Evolutionary conservation across 2,888 invertebrate genomes (phyloP).

Genomic region (Octonoba sinensis): DNA sequence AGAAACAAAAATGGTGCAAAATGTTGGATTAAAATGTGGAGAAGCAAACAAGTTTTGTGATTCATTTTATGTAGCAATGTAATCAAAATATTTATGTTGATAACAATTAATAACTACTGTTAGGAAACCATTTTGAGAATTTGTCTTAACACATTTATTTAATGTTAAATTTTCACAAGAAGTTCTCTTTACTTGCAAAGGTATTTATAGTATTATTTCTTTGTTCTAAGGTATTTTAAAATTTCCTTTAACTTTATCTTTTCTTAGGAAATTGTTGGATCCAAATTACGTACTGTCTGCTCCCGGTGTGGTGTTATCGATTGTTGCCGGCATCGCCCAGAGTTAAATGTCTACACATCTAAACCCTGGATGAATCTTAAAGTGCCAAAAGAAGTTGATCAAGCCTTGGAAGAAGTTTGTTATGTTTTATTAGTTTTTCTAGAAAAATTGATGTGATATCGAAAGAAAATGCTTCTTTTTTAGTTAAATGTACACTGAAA

Average conservation of each 20-base stretch:
- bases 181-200: background rate
- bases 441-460: too few relatives aligned
- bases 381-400: conserved; percentile 61
- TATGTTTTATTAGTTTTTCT: conserved; percentile 1
- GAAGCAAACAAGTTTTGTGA: too few relatives aligned
- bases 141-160: too few relatives aligned
- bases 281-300: conserved; percentile 50
- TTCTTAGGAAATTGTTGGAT: conserved; percentile 14
- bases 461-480: too few relatives aligned
- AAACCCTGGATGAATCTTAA: conserved; percentile 64
- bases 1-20: too few relatives aligned
- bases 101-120: too few relatives aligned
- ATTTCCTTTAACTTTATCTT: background rate
- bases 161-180: background rate
- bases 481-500: too few relatives aligned
- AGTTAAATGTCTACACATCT: conserved; percentile 52
- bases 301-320: conserved; percentile 57
- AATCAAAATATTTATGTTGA: too few relatives aligned
- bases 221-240: background rate
- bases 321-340: conserved; percentile 55
- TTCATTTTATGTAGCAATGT: too few relatives aligned
- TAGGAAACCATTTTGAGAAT: too few relatives aligned
- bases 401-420: conserved; percentile 59
- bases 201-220: background rate
- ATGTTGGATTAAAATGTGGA: too few relatives aligned